phyloP scores from a whole-genome alignment of 2,113 vertebrate species.

The Solea senegalensis region DNA sequence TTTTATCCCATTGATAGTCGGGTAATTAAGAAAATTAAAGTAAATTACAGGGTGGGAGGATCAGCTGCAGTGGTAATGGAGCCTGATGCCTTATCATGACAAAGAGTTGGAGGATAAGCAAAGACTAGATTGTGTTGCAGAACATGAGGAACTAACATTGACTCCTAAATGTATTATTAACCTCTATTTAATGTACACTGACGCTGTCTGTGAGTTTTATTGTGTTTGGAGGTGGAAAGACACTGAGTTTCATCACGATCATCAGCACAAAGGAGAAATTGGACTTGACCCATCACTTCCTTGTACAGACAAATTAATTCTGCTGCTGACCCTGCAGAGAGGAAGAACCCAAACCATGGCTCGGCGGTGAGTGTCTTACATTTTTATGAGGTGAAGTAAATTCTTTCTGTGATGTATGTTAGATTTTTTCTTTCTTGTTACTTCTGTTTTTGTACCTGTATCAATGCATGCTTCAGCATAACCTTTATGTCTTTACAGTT shows the following conservation, averaged over 20 bases:
- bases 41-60: slow-evolving; percentile 74
- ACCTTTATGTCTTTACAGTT: background rate
- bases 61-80: slow-evolving; percentile 31
- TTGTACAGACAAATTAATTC: background rate
- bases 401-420: background rate
- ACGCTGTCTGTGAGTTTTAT: slow-evolving; percentile 12
- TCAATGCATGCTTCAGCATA: background rate
- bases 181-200: background rate
- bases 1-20: slow-evolving; percentile 58
- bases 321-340: background rate
- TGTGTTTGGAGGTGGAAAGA: slow-evolving; percentile 7
- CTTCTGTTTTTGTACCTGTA: background rate
- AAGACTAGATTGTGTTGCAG: background rate
- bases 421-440: background rate
- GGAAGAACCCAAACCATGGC: slow-evolving; percentile 39
- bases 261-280: background rate
- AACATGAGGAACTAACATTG: background rate
- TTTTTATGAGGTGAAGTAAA: background rate
- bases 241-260: background rate
- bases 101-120: slow-evolving; percentile 12
- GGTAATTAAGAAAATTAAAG: slow-evolving; percentile 69
- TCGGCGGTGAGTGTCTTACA: slow-evolving; percentile 53
- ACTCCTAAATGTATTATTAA: background rate
- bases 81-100: slow-evolving; percentile 64
- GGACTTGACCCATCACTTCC: background rate